Conservation (phyloP, 2,113 vertebrate genomes). For the Coturnix japonica region DNA sequence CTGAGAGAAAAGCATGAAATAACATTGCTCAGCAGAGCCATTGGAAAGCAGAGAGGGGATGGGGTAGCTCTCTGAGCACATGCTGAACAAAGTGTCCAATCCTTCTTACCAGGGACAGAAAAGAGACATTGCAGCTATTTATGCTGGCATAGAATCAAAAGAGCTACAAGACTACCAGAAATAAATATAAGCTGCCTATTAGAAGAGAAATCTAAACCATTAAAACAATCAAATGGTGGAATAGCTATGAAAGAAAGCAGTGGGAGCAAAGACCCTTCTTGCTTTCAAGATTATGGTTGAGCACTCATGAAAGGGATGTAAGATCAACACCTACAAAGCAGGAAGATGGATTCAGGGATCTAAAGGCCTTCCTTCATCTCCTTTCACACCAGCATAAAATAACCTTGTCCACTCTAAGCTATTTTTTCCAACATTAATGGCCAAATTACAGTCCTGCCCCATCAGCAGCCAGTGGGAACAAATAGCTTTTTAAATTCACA, state of each 20-base stretch:
- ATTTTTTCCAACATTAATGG: neutral
- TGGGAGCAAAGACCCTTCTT: neutral
- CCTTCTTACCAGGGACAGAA: neutral
- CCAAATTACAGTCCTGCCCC: neutral
- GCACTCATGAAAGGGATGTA: neutral
- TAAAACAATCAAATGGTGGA: neutral
- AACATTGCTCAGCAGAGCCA: neutral
- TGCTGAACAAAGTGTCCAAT: neutral
- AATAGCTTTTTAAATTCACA: neutral
- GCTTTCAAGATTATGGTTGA: neutral
- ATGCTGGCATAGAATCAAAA: conserved; percentile 1
- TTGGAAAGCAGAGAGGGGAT: neutral
- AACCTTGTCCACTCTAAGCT: neutral
- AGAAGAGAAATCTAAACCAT: neutral
- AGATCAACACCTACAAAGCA: neutral
- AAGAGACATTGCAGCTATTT: conserved; percentile 24
- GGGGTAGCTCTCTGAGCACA: neutral
- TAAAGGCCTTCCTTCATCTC: neutral
- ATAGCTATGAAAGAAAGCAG: neutral
- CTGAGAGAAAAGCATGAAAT: neutral
- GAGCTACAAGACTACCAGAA: neutral
- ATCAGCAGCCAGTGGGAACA: neutral
- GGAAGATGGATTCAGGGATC: neutral
- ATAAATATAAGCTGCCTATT: neutral
- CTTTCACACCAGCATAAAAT: neutral